Base-by-base conservation (phyloP, 2,888 invertebrate genomes). In the Philereme vetulata region DNA sequence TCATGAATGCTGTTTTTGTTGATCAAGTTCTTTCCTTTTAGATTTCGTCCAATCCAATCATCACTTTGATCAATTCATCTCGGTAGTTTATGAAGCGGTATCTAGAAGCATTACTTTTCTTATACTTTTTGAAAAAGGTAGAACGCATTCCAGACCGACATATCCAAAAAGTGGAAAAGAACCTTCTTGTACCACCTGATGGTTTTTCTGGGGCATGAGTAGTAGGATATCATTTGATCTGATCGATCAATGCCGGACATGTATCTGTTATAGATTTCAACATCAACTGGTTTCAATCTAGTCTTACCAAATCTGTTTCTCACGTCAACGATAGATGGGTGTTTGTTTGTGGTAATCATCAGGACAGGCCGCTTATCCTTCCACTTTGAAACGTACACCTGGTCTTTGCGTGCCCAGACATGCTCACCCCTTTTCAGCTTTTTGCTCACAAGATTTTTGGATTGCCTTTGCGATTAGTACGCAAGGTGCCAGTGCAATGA, bases 361-460 rank as follows among this genome's bases (percentile, higher is more conserved):
- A 68, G 51, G 34, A 77, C 77, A 51, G 70, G 65, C 11, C 76
- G 61, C 43, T 71, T 76, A 65, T 76, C 76, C 45, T 62, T 66
- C 77, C 77, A 78, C 46, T 70, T 71, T 33, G 67, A 66, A 9
- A 76, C 72, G 60, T 76, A 78, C 8, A 75, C 68, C 47, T 72
- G 68, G 49, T 70, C 67, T 52, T 75, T 74, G 10, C 74, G 62
- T 52, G 48, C 53, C 76, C 76, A 77, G 38, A 73, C 56, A 57
- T 76, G 71, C 56, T 77, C 71, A 51, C 72, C 71, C 62, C 67
- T 75, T 51, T 72, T 74, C 33, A 77, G 40, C 60, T 72, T 71
- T 64, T 63, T 67, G 32, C 56, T 52, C 34, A 64, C 54, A 44
- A 72, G 40, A 21, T 53, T 36, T 38, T 65, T 9, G 71, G 71